Base-by-base conservation (phyloP, 1,140 invertebrate species). In the Camponotus pennsylvanicus region DNA sequence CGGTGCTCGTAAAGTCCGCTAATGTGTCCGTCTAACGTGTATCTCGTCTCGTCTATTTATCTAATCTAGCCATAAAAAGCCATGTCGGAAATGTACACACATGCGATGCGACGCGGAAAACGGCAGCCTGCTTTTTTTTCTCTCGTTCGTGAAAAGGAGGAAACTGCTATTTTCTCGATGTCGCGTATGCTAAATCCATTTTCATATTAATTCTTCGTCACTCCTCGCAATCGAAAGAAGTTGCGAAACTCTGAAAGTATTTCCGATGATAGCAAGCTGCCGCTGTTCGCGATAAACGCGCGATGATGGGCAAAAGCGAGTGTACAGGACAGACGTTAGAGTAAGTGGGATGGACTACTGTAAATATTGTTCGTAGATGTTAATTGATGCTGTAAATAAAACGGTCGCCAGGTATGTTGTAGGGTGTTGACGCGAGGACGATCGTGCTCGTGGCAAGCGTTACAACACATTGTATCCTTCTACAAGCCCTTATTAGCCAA, bases 21-120 rank as follows among this genome's bases (percentile, higher is more conserved):
- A 80, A 9, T 64, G 88, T 89, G 88, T 93, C 92, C 92, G 92
- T 93, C 90, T 93, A 91, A 91, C 88, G 92, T 93, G 88, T 93
- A 92, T 93, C 49, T 52, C 89, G 92, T 93, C 92, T 92, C 88
- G 92, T 92, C 91, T 92, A 92, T 92, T 93, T 93, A 92, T 93
- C 90, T 88, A 89, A 85, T 85, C 71, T 90, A 92, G 88, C 85
- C 73, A 59, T 87, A 86, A 86, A 88, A 86, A 85, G 69, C 90
- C 83, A 76, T 80, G 78, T 73, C 87, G 79, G 21, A 21, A 32
- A 42, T 82, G 79, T 52, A 52, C 63, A 71, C 27, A 59, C 5
- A 57, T 63, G 88, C 27, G n/a, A 57, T 71, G 73, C 49, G 61
- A 66, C 32, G 76, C 64, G 57, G 6, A 34, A 21, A 37, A 13